Evolutionary conservation across 2,113 vertebrate genomes (phyloP), one percentile per base, ranked within the genome.

Genomic region (Vulpes lagopus): DNA sequence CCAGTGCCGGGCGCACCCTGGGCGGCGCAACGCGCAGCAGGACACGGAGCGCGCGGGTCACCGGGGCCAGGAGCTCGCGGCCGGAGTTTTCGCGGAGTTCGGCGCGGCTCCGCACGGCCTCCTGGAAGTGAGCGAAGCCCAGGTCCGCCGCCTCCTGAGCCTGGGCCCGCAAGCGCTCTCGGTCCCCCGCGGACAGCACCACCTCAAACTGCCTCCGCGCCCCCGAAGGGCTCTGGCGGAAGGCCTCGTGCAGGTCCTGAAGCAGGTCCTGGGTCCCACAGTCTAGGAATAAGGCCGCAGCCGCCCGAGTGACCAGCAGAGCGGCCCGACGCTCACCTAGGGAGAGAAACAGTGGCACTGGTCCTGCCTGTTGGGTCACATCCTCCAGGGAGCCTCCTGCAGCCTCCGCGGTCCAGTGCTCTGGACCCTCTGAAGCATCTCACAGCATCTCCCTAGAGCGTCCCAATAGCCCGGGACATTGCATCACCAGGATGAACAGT

Each of bases 21-120:
- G 99, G 96, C 73, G 99, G 98, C 62, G 99, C 99, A 95, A 99
- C 95, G 80, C 99, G 99, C n/a, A 99, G 98, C 84, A 99, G 98
- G 38, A 99, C 98, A 59, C 98, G 98, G 88, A 99, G 98, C 6
- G 98, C 98, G 55, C 98, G 96, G 89, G 99, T 97, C 32, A 99
- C 99, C 0, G 99, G 98, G 74, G 99, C 98, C 73, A 99, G 98
- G 81, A 99, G 98, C 93, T 99, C 99, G 4, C 98, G 97, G n/a
- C 99, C 99, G 0, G 82, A 80, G 0, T 98, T 98, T 35, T 98
- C 98, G 53, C 99, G 98, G 59, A 99, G 98, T 78, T 99, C 99
- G 0, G 96, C 11, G 20, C 99, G 99, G 14, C 96, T 38, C 1
- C 98, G 98, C 49, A 99, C 99, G 0, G 98, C 98, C 94, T 99